Evolutionary conservation across 2,113 vertebrate species (phyloP).

Genomic region (Agelaius phoeniceus): DNA sequence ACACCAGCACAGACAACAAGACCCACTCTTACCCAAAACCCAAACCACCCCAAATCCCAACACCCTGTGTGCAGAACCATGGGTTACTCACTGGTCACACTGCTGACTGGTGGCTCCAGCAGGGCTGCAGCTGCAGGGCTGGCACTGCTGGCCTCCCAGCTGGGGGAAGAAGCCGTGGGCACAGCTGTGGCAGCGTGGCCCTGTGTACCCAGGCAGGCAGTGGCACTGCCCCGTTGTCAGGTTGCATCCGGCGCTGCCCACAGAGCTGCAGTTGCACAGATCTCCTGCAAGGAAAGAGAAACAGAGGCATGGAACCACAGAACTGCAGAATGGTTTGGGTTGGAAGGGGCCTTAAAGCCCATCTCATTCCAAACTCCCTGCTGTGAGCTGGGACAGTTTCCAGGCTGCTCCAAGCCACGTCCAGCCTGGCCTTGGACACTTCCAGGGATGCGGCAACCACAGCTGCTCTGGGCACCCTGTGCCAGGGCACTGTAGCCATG

Average conservation of each 20-base stretch:
- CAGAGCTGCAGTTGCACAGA: conserved; percentile 75
- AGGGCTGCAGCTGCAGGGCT: conserved; percentile 59
- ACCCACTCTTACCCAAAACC: neutral
- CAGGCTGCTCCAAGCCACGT: neutral
- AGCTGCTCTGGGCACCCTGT: neutral
- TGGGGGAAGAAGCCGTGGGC: conserved; percentile 43
- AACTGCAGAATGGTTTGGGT: neutral
- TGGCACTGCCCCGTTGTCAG: conserved; percentile 64
- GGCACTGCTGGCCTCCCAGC: conserved; percentile 13
- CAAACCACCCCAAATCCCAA: fast-evolving
- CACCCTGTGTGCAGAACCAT: fast-evolving
- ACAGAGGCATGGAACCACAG: neutral
- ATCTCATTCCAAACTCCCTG: no score
- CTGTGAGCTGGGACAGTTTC: neutral
- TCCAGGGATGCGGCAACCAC: neutral
- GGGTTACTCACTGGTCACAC: conserved; percentile 67
- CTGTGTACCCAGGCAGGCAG: conserved; percentile 57
- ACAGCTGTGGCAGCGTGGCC: conserved; percentile 62
- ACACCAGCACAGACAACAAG: neutral
- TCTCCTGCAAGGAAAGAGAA: conserved; percentile 58
- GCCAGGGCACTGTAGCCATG: neutral
- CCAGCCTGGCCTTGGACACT: neutral
- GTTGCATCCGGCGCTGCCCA: conserved; percentile 66
- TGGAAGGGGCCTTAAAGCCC: neutral
- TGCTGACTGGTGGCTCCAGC: conserved; percentile 10